Evolutionary conservation across 2,888 invertebrate species (phyloP).

Genomic region (Nomada hirtipes): DNA sequence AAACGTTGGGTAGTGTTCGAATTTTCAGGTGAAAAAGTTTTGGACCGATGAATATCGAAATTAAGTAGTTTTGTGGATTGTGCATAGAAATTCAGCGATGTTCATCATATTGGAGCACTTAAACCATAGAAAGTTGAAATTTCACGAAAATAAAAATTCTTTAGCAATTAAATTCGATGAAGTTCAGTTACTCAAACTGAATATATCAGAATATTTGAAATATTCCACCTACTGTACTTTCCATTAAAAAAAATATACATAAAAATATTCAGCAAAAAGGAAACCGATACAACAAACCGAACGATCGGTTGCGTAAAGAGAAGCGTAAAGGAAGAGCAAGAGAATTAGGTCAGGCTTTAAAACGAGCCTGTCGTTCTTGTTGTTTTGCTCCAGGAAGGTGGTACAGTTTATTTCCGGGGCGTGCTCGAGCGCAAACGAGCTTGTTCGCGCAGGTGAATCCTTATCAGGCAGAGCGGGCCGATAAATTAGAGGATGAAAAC

Average conservation of each 20-base stretch:
- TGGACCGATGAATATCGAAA: no score
- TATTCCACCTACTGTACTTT: no score
- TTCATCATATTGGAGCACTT: no score
- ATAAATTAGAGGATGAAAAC: conserved; percentile 51
- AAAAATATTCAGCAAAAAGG: neutral
- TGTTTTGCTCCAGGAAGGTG: neutral
- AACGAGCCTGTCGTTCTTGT: neutral
- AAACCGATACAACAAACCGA: neutral
- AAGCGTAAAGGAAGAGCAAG: neutral
- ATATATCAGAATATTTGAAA: no score
- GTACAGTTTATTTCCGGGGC: neutral
- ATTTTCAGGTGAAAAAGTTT: neutral
- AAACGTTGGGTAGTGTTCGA: neutral
- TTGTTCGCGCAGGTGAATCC: conserved; percentile 38
- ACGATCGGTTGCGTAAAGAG: neutral
- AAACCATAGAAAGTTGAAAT: no score
- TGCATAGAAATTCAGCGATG: neutral
- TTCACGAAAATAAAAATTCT: no score
- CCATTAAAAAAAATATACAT: neutral
- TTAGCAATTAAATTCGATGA: no score
- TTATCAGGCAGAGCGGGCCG: conserved; percentile 34
- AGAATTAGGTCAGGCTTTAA: conserved; percentile 20
- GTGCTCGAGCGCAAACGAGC: conserved; percentile 12
- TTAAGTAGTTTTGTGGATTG: no score
- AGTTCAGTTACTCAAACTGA: no score